Conservation (phyloP, 2,888 invertebrate genomes). For the Drosophila anomelani region DNA sequence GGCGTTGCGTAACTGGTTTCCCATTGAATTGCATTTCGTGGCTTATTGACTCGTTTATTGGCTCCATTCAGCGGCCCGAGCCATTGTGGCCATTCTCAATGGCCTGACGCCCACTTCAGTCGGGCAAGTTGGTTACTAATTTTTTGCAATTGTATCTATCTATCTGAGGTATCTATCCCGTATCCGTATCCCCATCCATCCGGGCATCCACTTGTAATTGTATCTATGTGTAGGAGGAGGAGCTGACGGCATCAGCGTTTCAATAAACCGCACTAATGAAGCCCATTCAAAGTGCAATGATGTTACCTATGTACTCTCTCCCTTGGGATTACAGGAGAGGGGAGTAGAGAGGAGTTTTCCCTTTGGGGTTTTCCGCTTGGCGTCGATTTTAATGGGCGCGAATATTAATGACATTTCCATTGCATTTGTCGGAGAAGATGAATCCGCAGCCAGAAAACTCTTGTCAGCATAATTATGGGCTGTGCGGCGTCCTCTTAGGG, state of each 20-base stretch:
- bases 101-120: constrained; percentile 33
- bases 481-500: neutral
- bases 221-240: constrained; percentile 39
- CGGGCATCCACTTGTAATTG: constrained; percentile 60
- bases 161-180: constrained; percentile 21
- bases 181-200: constrained; percentile 21
- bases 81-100: constrained; percentile 42
- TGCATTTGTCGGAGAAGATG: constrained; percentile 62
- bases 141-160: constrained; percentile 70
- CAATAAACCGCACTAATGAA: constrained; percentile 78
- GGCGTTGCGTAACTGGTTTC: constrained; percentile 19
- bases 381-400: constrained; percentile 76
- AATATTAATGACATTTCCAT: constrained; percentile 80
- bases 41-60: constrained; percentile 40
- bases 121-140: constrained; percentile 65
- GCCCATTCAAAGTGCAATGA: constrained; percentile 76
- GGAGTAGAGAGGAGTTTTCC: neutral
- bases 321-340: neutral
- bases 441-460: constrained; percentile 43
- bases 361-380: constrained; percentile 64
- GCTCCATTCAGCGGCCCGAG: constrained; percentile 25
- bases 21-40: constrained; percentile 18
- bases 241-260: constrained; percentile 45
- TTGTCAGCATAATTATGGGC: constrained; percentile 78
- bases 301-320: constrained; percentile 10